phyloP scores from a whole-genome alignment of 2,888 invertebrate genomes.

The Thecophora atra region DNA sequence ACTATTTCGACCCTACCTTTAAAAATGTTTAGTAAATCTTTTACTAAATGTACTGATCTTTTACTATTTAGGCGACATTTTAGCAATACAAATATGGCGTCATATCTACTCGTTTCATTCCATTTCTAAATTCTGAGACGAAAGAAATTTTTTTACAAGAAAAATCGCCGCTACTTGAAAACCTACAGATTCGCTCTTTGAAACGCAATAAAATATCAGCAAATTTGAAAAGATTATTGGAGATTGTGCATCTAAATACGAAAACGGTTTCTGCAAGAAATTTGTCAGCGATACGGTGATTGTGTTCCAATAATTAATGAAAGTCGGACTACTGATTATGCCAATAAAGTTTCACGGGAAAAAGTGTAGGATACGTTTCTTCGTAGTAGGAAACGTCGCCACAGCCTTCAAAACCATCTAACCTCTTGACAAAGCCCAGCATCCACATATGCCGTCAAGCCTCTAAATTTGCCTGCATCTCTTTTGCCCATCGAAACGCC shows the following conservation, averaged over 20 bases:
- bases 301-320: conserved; percentile 46
- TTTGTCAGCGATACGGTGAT: conserved; percentile 44
- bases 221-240: conserved; percentile 42
- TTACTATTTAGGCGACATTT: conserved; percentile 17
- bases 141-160: conserved; percentile 40
- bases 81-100: conserved; percentile 52
- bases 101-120: conserved; percentile 45
- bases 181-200: conserved; percentile 42
- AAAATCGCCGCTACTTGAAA: conserved; percentile 52
- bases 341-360: conserved; percentile 47
- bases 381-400: conserved; percentile 28
- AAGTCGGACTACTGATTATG: conserved; percentile 52
- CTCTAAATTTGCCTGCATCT: no score
- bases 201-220: conserved; percentile 51
- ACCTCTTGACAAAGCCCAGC: no score
- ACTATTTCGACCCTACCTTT: no score
- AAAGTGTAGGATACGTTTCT: conserved; percentile 32
- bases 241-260: conserved; percentile 46
- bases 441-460: no score
- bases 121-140: conserved; percentile 43
- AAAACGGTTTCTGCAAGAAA: conserved; percentile 50
- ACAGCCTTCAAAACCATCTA: conserved; percentile 11
- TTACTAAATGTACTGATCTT: not conserved
- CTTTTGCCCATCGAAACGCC: no score
- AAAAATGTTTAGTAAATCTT: no score